Evolutionary conservation across 2,797 vertebrate species (phyloP).

Genomic region (Falco naumanni): DNA sequence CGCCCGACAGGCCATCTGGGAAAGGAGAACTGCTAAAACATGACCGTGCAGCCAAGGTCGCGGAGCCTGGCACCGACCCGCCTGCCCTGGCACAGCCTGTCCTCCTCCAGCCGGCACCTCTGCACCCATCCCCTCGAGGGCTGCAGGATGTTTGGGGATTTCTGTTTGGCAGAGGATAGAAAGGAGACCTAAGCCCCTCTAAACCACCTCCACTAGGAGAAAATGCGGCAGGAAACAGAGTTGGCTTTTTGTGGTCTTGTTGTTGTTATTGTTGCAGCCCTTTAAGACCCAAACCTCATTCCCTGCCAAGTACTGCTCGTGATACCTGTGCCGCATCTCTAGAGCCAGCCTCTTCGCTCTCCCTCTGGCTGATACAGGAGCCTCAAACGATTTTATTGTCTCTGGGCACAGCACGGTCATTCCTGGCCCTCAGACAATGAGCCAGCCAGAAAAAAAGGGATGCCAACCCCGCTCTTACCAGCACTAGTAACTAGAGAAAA

Average conservation of each 20-base stretch:
- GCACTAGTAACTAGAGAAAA: background rate
- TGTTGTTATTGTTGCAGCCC: background rate
- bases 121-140: background rate
- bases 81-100: background rate
- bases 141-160: background rate
- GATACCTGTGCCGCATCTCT: background rate
- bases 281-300: background rate
- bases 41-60: background rate
- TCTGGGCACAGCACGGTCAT: background rate
- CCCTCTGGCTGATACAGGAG: background rate
- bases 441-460: background rate
- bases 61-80: rapidly evolving
- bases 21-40: background rate
- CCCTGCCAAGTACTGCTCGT: background rate
- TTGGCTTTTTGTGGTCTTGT: background rate
- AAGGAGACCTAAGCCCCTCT: background rate
- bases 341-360: background rate
- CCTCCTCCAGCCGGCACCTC: background rate
- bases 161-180: background rate
- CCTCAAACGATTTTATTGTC: background rate
- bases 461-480: background rate
- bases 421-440: background rate
- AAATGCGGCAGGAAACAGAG: background rate
- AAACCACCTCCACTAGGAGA: background rate
- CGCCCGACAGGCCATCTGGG: background rate